Evolutionary conservation across 2,113 vertebrate species (phyloP).

Genomic region (Sinocyclocheilus anophthalmus): DNA sequence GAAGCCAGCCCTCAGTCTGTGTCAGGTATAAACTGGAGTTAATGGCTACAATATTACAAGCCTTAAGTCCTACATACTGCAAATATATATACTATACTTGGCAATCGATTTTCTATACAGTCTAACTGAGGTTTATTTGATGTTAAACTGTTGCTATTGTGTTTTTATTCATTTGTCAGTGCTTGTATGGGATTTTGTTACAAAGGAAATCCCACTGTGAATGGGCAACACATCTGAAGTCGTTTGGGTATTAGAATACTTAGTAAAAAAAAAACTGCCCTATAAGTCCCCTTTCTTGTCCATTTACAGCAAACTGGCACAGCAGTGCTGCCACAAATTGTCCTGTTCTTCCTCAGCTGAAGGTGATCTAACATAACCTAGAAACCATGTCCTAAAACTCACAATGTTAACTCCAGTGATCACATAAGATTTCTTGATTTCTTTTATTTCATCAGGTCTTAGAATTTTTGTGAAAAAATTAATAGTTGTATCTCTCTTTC

Average conservation of each 20-base stretch:
- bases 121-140: not conserved
- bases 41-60: not conserved
- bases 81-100: not conserved
- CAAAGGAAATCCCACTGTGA: not conserved
- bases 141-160: not conserved
- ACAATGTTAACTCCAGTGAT: slow-evolving; percentile 4
- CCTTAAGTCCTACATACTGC: not conserved
- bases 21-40: not conserved
- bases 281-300: not conserved
- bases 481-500: not conserved
- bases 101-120: not conserved
- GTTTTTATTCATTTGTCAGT: not conserved
- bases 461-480: not conserved
- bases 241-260: not conserved
- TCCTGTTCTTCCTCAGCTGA: slow-evolving; percentile 14
- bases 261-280: not conserved
- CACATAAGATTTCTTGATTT: not conserved
- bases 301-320: slow-evolving; percentile 25
- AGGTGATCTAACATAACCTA: slow-evolving; percentile 28
- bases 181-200: not conserved
- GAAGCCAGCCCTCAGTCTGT: not conserved
- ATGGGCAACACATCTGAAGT: not conserved
- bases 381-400: slow-evolving; percentile 18
- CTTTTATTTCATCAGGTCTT: not conserved
- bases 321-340: slow-evolving; percentile 8